Conservation (phyloP, 2,113 vertebrate genomes). For the Pantherophis guttatus region DNA sequence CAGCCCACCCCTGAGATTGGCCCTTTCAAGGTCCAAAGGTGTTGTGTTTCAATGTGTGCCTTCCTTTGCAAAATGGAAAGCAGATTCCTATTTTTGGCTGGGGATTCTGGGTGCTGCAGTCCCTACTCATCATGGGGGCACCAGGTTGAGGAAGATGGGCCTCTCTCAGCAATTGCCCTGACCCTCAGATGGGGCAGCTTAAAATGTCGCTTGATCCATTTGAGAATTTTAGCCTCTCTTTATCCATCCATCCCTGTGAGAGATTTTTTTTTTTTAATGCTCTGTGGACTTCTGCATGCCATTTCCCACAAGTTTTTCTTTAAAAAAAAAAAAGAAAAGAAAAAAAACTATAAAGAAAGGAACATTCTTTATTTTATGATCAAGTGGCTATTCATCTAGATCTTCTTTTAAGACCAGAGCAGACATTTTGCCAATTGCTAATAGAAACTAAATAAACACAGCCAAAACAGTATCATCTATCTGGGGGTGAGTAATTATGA, state of each 20-base stretch:
- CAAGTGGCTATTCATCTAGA: slow-evolving; percentile 69
- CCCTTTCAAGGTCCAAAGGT: neutral
- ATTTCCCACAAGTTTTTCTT: slow-evolving; percentile 54
- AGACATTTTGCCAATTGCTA: slow-evolving; percentile 77
- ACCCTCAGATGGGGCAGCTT: neutral
- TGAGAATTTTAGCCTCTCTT: neutral
- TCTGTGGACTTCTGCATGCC: slow-evolving; percentile 33
- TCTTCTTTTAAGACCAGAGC: slow-evolving; percentile 70
- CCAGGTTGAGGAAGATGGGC: neutral
- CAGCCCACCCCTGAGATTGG: too few relatives aligned
- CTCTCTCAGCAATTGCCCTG: neutral
- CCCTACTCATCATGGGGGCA: neutral
- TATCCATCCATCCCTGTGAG: neutral
- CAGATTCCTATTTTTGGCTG: neutral
- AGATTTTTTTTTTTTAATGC: neutral
- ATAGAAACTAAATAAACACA: slow-evolving; percentile 81
- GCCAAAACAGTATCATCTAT: slow-evolving; percentile 76
- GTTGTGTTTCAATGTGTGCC: neutral
- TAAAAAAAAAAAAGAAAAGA: slow-evolving; percentile 39
- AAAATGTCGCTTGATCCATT: neutral
- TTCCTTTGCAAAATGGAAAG: neutral
- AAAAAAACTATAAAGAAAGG: slow-evolving; percentile 45
- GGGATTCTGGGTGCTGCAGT: neutral
- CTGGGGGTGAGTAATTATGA: slow-evolving; percentile 75
- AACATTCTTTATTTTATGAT: slow-evolving; percentile 73